These are phyloP conservation scores for Hydrozoanthus gracilis DNA, from an alignment of 92 coral and sea anemone genomes.

Conservation along the genomic window DNA sequence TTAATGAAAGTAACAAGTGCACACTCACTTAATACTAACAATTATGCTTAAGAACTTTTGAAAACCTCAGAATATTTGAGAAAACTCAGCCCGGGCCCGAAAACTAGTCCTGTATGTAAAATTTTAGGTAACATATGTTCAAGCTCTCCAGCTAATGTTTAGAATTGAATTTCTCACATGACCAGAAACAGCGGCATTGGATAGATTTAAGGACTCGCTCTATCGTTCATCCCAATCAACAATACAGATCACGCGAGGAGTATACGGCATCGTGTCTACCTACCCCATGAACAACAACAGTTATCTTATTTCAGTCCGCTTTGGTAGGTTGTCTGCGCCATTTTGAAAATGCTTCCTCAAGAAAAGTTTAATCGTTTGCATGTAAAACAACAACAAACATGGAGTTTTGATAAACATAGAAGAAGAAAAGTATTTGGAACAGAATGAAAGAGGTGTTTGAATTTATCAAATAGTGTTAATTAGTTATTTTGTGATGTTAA, in stretches of 20 bases:
- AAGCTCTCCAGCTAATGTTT: slow-evolving; percentile 2
- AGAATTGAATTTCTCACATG: slow-evolving; percentile 28
- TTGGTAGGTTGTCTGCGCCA: slow-evolving; percentile 27
- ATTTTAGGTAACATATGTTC: background rate
- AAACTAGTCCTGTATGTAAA: too few relatives aligned
- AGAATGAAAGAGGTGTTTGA: too few relatives aligned
- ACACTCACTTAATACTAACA: too few relatives aligned
- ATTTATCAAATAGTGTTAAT: too few relatives aligned
- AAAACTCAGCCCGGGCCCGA: background rate
- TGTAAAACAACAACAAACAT: background rate
- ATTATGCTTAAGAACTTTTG: too few relatives aligned
- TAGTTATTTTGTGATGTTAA: too few relatives aligned
- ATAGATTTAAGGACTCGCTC: slow-evolving; percentile 22
- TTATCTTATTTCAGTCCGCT: slow-evolving; percentile 46
- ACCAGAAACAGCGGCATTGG: background rate
- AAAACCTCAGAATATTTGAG: background rate
- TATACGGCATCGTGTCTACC: slow-evolving; percentile 42
- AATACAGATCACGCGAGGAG: slow-evolving; percentile 47
- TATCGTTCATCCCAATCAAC: slow-evolving; percentile 41
- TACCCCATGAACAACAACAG: slow-evolving; percentile 44
- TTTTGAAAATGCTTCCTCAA: slow-evolving; percentile 12
- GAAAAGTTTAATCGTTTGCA: slow-evolving; percentile 24
- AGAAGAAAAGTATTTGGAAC: background rate
- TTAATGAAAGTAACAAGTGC: too few relatives aligned
- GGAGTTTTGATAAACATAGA: background rate